phyloP scores from a whole-genome alignment of 2,888 invertebrate species.

The Eristalis intricaria region DNA sequence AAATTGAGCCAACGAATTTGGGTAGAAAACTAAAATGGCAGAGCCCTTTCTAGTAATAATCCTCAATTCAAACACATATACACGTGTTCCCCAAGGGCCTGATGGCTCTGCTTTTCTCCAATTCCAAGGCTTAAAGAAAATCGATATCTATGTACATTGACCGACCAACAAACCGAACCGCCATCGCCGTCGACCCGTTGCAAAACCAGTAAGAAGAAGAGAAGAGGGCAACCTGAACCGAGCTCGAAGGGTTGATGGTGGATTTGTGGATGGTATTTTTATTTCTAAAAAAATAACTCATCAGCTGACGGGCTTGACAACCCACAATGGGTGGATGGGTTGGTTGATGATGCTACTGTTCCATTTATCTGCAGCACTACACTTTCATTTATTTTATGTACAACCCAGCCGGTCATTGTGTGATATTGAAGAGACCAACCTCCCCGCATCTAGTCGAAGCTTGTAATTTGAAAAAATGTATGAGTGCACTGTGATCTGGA shows the following conservation, averaged over 20 bases:
- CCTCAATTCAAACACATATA: slow-evolving; percentile 34
- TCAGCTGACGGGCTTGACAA: slow-evolving; percentile 40
- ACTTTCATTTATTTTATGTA: background rate
- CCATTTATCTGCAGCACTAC: slow-evolving; percentile 17
- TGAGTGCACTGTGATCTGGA: background rate
- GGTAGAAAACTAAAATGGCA: slow-evolving; percentile 9
- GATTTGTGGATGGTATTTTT: background rate
- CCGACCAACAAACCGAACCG: slow-evolving; percentile 19
- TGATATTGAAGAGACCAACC: background rate
- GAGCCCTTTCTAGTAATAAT: slow-evolving; percentile 38
- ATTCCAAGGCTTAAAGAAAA: slow-evolving; percentile 48
- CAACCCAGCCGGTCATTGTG: no score
- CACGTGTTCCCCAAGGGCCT: slow-evolving; percentile 44
- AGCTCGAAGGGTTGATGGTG: slow-evolving; percentile 12
- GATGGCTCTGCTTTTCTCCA: slow-evolving; percentile 22
- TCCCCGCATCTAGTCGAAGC: background rate
- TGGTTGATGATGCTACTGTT: slow-evolving; percentile 1
- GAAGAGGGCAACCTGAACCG: background rate
- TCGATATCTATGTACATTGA: slow-evolving; percentile 38
- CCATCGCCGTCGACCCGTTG: background rate
- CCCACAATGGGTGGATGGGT: background rate
- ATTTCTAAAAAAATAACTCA: slow-evolving; percentile 18
- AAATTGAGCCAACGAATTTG: slow-evolving; percentile 17
- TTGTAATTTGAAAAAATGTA: background rate
- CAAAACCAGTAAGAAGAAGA: background rate